Percentiles rank a stretch among this genome's conserved stretches.
These are phyloP conservation scores for Oncorhynchus masou DNA, from an alignment of 2,113 vertebrate species.

Conservation along the genomic window DNA sequence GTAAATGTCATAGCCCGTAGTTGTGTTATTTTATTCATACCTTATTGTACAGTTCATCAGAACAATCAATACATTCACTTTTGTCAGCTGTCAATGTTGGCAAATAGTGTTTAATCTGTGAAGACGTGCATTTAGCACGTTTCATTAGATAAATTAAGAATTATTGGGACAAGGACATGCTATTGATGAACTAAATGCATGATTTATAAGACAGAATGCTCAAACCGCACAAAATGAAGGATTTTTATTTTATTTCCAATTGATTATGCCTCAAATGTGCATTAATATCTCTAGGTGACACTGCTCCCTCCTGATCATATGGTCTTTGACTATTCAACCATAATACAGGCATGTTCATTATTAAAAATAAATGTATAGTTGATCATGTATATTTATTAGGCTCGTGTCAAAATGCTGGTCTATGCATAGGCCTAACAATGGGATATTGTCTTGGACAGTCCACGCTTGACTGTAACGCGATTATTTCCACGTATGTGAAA, in stretches of 20 bases:
- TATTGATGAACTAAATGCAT: background rate
- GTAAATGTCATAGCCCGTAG: background rate
- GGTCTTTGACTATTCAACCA: conserved; percentile 1
- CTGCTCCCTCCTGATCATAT: conserved; percentile 29
- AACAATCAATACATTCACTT: background rate
- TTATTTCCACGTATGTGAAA: background rate
- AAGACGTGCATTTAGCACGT: background rate
- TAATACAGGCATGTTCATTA: conserved; percentile 37
- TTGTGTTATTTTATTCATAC: background rate
- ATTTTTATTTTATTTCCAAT: background rate
- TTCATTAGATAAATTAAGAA: background rate
- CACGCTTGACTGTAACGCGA: background rate
- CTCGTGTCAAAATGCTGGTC: conserved; percentile 23
- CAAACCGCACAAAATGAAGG: background rate
- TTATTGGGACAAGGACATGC: background rate
- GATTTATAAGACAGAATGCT: background rate
- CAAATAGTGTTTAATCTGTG: background rate
- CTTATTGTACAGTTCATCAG: too few relatives aligned
- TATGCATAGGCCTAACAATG: background rate
- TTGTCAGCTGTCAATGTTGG: background rate
- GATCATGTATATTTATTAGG: conserved; percentile 2
- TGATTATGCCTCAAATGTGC: background rate
- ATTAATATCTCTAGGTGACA: conserved; percentile 56
- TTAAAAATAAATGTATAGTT: background rate
- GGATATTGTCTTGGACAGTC: background rate